A percentile compares a stretch with the other conserved stretches of the same genome.
These are phyloP conservation scores for Harpalus rubripes DNA, from an alignment of 2,888 invertebrate genomes.

Conservation along the genomic window DNA sequence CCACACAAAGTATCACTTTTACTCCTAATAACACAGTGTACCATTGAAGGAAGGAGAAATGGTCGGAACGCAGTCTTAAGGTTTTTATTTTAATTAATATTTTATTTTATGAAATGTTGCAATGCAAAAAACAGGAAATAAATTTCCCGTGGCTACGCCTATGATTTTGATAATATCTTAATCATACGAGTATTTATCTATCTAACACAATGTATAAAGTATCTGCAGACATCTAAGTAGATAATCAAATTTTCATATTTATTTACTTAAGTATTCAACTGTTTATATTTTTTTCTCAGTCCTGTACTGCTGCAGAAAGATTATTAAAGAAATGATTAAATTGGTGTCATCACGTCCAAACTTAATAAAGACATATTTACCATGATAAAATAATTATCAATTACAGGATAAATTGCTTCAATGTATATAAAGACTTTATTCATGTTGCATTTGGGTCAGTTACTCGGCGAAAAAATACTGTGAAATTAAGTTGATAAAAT, in stretches of 20 bases:
- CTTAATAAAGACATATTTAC: constrained; percentile 19
- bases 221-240: neutral
- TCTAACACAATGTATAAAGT: neutral
- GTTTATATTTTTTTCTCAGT: constrained; percentile 12
- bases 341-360: constrained; percentile 25
- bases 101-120: too few relatives aligned
- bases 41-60: too few relatives aligned
- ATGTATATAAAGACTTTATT: constrained; percentile 27
- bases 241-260: neutral
- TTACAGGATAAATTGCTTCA: constrained; percentile 29
- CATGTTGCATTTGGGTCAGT: neutral
- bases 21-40: too few relatives aligned
- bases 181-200: neutral
- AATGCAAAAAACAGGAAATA: too few relatives aligned
- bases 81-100: too few relatives aligned
- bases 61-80: too few relatives aligned
- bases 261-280: too few relatives aligned
- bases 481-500: neutral
- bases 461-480: constrained; percentile 1
- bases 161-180: neutral
- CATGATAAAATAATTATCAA: constrained; percentile 41
- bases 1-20: too few relatives aligned
- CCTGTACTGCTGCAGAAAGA: neutral
- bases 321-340: constrained; percentile 27
- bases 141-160: too few relatives aligned